Evolutionary conservation across 2,888 invertebrate genomes (phyloP).

Genomic region (Dendrolimus houi): DNA sequence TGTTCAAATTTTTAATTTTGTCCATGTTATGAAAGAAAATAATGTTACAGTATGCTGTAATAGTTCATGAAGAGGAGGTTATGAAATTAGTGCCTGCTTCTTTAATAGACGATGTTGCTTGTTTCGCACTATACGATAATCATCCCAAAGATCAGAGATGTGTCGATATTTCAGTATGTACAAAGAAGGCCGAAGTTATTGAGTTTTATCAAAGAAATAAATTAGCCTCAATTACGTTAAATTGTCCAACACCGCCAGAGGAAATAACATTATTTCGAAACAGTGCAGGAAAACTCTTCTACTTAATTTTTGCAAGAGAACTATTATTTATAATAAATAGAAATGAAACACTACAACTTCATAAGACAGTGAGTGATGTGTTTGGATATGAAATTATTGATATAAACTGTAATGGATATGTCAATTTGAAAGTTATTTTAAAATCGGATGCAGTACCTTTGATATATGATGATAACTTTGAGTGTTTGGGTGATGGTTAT

Average conservation of each 20-base stretch:
- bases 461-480: constrained; percentile 50
- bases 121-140: constrained; percentile 52
- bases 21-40: too few species aligned
- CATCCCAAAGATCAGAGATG: constrained; percentile 40
- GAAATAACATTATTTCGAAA: constrained; percentile 45
- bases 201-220: constrained; percentile 46
- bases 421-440: constrained; percentile 32
- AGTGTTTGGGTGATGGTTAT: constrained; percentile 19
- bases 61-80: constrained; percentile 28
- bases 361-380: constrained; percentile 32
- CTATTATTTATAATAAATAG: constrained; percentile 41
- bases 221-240: constrained; percentile 27
- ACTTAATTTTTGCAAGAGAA: constrained; percentile 31
- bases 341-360: constrained; percentile 24
- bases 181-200: constrained; percentile 38
- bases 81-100: constrained; percentile 37
- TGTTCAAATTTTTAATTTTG: too few species aligned
- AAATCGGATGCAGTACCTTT: constrained; percentile 50
- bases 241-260: constrained; percentile 13
- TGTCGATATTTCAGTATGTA: constrained; percentile 48
- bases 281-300: constrained; percentile 39
- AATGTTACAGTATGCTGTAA: constrained; percentile 16
- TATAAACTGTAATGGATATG: constrained; percentile 32
- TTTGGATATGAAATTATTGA: constrained; percentile 39
- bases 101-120: constrained; percentile 31